Percentiles rank a stretch among this genome's conserved stretches.
These are phyloP conservation scores for Pyrocephalus nanus DNA, from an alignment of 2,797 vertebrate species.

Conservation along the genomic window DNA sequence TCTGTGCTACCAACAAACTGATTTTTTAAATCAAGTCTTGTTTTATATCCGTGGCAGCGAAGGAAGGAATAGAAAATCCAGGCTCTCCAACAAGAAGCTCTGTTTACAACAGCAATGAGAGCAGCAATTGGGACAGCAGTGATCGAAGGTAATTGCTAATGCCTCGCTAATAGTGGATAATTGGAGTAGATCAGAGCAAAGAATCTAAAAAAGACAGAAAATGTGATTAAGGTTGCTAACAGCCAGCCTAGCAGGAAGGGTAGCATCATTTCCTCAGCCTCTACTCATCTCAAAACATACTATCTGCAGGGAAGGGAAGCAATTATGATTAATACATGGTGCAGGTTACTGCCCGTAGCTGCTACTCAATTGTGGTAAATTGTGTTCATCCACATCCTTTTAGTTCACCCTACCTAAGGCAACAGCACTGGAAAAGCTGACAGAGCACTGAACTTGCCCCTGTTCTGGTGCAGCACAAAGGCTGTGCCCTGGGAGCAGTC, in stretches of 20 bases:
- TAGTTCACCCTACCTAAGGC: not conserved
- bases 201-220: not conserved
- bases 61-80: not conserved
- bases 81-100: not conserved
- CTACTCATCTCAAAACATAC: not conserved
- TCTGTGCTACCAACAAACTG: not conserved
- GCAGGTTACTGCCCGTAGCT: not conserved
- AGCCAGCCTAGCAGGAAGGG: not conserved
- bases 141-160: not conserved
- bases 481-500: not conserved
- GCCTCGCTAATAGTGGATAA: not conserved
- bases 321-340: not conserved
- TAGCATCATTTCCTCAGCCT: not conserved
- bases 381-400: not conserved
- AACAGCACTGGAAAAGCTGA: not conserved
- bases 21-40: not conserved
- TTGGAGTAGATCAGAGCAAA: not conserved
- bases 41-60: not conserved
- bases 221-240: not conserved
- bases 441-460: not conserved
- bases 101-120: not conserved
- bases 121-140: not conserved
- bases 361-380: not conserved
- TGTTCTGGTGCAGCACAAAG: not conserved
- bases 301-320: not conserved